phyloP scores from a whole-genome alignment of 2,113 vertebrate species.

The Peromyscus californicus region DNA sequence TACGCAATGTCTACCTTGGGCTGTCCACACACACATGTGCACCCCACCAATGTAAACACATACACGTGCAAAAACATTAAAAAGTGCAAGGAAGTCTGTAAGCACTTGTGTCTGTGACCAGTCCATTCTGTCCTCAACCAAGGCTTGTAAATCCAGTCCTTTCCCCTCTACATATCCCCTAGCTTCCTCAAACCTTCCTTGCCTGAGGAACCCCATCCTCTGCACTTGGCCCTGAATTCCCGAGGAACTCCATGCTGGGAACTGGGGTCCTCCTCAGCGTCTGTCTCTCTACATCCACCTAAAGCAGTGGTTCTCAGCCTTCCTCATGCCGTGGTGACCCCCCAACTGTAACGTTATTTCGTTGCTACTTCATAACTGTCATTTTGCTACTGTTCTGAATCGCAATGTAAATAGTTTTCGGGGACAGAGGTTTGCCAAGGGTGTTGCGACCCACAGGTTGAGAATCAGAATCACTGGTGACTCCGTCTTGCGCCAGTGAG shows the following conservation, averaged over 20 bases:
- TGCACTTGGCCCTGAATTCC: too few relatives aligned
- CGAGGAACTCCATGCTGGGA: too few relatives aligned
- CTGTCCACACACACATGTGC: not conserved
- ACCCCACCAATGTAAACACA: not conserved
- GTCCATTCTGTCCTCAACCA: not conserved
- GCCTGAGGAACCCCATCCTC: not conserved
- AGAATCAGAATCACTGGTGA: not conserved
- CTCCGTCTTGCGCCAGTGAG: not conserved
- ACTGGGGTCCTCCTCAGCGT: not conserved
- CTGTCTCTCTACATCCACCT: too few relatives aligned
- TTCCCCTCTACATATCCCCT: not conserved
- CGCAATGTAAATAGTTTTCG: not conserved
- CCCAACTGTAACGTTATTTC: not conserved
- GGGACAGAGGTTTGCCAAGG: not conserved
- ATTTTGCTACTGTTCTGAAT: not conserved
- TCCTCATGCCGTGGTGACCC: not conserved
- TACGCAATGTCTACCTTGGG: too few relatives aligned
- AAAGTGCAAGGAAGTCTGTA: not conserved
- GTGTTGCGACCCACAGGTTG: not conserved
- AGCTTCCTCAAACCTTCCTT: not conserved
- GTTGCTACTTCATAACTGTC: not conserved
- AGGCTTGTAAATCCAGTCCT: not conserved
- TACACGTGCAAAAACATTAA: not conserved
- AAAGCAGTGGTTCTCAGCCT: not conserved
- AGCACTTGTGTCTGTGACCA: not conserved